Percentiles rank a stretch among this genome's conserved stretches.
These are phyloP conservation scores for Rhyacophila brunnea DNA, from an alignment of 1,140 invertebrate species.

Conservation along the genomic window DNA sequence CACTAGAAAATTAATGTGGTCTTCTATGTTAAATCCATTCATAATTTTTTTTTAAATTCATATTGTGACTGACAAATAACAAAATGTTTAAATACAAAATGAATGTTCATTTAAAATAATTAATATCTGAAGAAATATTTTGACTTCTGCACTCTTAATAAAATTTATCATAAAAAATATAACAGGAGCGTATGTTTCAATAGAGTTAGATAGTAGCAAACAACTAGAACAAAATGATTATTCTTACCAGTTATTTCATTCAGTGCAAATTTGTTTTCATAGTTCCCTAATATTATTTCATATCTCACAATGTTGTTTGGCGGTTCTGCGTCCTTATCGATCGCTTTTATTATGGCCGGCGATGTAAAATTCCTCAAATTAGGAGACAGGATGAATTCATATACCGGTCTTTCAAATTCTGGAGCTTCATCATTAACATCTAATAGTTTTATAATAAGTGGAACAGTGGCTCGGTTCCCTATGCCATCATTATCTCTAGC, in stretches of 20 bases:
- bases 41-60: no score
- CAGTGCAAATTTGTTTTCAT: slow-evolving; percentile 76
- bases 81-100: not conserved
- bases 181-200: no score
- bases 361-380: slow-evolving; percentile 72
- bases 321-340: slow-evolving; percentile 78
- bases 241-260: slow-evolving; percentile 73
- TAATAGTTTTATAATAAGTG: slow-evolving; percentile 70
- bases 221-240: no score
- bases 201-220: no score
- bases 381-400: slow-evolving; percentile 77
- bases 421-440: slow-evolving; percentile 89
- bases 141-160: not conserved
- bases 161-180: not conserved
- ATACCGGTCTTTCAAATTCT: slow-evolving; percentile 73
- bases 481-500: slow-evolving; percentile 81
- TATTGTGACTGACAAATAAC: no score
- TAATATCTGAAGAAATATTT: no score
- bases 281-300: slow-evolving; percentile 78
- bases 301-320: slow-evolving; percentile 85
- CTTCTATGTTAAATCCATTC: no score
- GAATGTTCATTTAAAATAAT: not conserved
- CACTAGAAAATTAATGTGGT: no score
- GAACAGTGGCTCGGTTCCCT: slow-evolving; percentile 70
- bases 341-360: slow-evolving; percentile 72